Conservation (phyloP, 1,140 invertebrate species). For the Caenorhabditis remanei region DNA sequence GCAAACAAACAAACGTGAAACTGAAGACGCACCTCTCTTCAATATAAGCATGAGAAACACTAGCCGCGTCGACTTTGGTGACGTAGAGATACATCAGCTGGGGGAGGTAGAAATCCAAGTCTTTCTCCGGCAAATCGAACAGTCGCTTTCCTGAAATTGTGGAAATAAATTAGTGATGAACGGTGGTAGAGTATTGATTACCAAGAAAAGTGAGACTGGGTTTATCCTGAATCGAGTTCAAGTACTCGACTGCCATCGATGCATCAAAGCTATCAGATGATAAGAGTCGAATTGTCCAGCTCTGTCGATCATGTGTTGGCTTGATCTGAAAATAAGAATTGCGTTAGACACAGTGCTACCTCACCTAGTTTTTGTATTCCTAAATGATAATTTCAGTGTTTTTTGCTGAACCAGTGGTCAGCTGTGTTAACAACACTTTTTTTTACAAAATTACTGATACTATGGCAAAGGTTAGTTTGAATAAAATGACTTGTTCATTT, state of each 20-base stretch:
- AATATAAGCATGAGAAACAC: conserved; percentile 93
- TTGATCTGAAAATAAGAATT: conserved; percentile 15
- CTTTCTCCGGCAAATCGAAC: conserved; percentile 90
- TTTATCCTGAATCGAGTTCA: conserved; percentile 27
- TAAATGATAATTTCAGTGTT: too few species aligned
- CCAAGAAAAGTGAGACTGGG: conserved; percentile 7
- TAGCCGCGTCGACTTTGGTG: conserved; percentile 94
- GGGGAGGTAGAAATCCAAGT: conserved; percentile 97
- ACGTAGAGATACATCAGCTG: conserved; percentile 98
- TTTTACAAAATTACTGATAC: too few species aligned
- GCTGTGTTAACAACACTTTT: too few species aligned
- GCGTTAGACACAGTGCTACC: too few species aligned
- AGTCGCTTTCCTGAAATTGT: conserved; percentile 86
- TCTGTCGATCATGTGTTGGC: conserved; percentile 27
- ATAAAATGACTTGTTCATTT: too few species aligned
- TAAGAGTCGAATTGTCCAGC: conserved; percentile 47
- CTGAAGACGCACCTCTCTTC: conserved; percentile 84
- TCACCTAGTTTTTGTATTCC: too few species aligned
- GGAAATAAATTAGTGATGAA: neutral
- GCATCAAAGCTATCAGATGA: conserved; percentile 34
- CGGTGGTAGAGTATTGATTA: neutral
- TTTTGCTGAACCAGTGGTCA: too few species aligned
- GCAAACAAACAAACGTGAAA: too few species aligned
- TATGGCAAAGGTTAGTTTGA: too few species aligned
- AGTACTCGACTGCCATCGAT: conserved; percentile 22